Evolutionary conservation across 2,888 invertebrate species (phyloP).

Genomic region (Magallana nippona): DNA sequence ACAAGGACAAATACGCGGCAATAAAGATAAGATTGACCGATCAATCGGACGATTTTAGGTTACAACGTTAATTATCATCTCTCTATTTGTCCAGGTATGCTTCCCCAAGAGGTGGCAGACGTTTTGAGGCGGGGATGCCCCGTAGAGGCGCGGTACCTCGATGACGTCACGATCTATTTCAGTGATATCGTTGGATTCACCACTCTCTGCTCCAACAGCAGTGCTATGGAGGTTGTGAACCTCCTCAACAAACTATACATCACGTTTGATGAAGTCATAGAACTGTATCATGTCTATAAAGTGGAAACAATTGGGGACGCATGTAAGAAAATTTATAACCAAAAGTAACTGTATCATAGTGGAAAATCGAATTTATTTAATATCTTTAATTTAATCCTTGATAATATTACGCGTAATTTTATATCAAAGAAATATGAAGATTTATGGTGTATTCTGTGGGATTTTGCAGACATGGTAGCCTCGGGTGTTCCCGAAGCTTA

Average conservation of each 20-base stretch:
- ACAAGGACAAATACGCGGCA: no score
- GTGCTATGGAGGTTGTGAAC: conserved; percentile 70
- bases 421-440: neutral
- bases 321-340: no score
- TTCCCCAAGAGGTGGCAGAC: conserved; percentile 72
- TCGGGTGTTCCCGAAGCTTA: conserved; percentile 71
- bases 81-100: conserved; percentile 68
- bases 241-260: conserved; percentile 75
- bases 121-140: conserved; percentile 66
- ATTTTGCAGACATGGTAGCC: conserved; percentile 74
- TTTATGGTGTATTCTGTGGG: no score
- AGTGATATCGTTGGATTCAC: conserved; percentile 76
- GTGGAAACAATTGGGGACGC: conserved; percentile 75
- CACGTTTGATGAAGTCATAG: conserved; percentile 73
- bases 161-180: conserved; percentile 73
- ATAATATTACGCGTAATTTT: no score
- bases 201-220: conserved; percentile 67
- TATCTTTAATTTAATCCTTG: no score
- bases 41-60: no score
- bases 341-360: no score
- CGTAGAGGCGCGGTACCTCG: conserved; percentile 67
- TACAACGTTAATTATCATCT: neutral
- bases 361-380: no score
- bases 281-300: conserved; percentile 74
- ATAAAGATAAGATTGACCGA: no score